phyloP scores from a whole-genome alignment of 2,113 vertebrate genomes.

The Corvus hawaiiensis region DNA sequence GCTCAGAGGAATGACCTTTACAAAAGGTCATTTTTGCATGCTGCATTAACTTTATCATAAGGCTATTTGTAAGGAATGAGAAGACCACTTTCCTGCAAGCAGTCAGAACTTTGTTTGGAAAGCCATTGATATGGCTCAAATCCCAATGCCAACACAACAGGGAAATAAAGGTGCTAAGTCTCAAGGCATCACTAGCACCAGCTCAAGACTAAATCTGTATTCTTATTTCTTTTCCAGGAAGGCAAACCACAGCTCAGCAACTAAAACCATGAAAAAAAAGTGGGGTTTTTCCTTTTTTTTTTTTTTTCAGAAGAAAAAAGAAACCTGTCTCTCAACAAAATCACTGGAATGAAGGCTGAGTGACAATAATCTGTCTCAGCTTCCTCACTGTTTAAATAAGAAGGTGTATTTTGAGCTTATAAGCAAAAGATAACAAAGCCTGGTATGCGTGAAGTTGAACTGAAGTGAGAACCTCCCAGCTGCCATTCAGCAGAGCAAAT shows the following conservation, averaged over 20 bases:
- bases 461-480: background rate
- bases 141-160: background rate
- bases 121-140: background rate
- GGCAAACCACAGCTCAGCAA: background rate
- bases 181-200: background rate
- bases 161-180: background rate
- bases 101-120: background rate
- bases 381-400: background rate
- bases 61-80: background rate
- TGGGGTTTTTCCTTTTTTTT: fast-evolving
- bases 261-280: background rate
- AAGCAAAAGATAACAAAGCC: background rate
- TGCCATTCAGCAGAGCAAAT: fast-evolving
- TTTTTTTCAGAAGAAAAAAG: background rate
- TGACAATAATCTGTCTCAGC: background rate
- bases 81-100: background rate
- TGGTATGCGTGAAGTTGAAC: background rate
- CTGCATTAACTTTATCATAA: background rate
- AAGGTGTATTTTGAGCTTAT: background rate
- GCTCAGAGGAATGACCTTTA: background rate
- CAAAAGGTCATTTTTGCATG: background rate
- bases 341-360: background rate
- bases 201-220: background rate
- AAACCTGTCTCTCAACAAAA: background rate
- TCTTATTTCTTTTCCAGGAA: background rate